Conservation (phyloP, 2,888 invertebrate genomes). For the Fabriciana adippe region DNA sequence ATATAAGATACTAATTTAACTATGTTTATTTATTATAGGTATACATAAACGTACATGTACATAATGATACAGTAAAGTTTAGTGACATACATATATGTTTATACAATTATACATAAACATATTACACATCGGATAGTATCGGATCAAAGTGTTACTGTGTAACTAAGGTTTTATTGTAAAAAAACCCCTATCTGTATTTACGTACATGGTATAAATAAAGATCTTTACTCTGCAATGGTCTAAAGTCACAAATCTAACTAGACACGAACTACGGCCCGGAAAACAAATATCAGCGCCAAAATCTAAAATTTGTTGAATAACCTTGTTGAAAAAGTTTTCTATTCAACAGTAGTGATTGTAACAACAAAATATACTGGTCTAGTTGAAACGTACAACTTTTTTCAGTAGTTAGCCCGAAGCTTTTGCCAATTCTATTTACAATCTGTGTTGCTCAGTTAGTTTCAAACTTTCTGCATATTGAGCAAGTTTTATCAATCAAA, state of each 20-base stretch:
- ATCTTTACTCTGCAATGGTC: neutral
- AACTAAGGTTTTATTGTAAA: no score
- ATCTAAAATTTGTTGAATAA: constrained; percentile 10
- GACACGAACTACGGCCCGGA: neutral
- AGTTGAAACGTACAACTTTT: constrained; percentile 21
- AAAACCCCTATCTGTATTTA: no score
- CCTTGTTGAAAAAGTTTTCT: constrained; percentile 7
- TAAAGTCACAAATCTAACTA: constrained; percentile 8
- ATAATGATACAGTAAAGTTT: no score
- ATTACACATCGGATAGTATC: no score
- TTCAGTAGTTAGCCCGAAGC: constrained; percentile 26
- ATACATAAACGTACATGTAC: no score
- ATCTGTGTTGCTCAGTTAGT: constrained; percentile 20
- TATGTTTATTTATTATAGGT: no score
- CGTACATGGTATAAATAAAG: neutral
- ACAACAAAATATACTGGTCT: constrained; percentile 18
- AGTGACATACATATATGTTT: no score
- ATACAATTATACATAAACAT: no score
- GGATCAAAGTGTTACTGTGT: no score
- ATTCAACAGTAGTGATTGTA: constrained; percentile 15
- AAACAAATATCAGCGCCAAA: constrained; percentile 9
- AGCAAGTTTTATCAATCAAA: constrained; percentile 19
- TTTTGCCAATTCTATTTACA: constrained; percentile 29
- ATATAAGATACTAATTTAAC: no score
- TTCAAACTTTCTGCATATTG: constrained; percentile 14